Base-by-base conservation (phyloP, 30 jellyfish, hydroid and myxozoan species). In the Chrysaora quinquecirrha region DNA sequence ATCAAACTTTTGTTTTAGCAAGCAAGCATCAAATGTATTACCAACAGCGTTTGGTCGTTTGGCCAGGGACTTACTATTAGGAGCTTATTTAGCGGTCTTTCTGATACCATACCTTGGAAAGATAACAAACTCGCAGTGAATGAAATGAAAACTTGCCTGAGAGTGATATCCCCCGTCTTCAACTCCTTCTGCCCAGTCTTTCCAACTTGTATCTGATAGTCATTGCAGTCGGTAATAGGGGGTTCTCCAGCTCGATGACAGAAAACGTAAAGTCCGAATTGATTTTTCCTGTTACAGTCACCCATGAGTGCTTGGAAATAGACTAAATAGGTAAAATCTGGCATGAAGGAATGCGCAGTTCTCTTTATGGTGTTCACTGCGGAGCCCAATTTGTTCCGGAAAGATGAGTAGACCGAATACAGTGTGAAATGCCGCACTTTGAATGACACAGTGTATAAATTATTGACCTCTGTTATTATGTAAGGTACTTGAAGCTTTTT, bases 291-390 rank as follows among this genome's bases (percentile, higher is more conserved):
- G 81, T 73, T 61, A 49, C 88, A 62, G 30, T 94, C 99, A 30
- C 95, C 87, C 99, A 94, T 94, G 1, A 87, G 79, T 16, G 96
- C 99, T 60, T 88, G 89, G 35, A 87, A 94, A 76, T 72, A 75
- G 29, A 88, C 97, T 80, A 86, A 56, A 47, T 75, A 47, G 38
- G 95, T 87, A 34, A 87, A 81, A 38, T 60, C 72, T 1, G 92
- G 89, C 0, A 83, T 19, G 23, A 50, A 32, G 12, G 84, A 50
- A 0, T 78, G 25, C 2, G 92, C 96, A 30, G 24, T 73, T n/a
- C 76, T 62, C 76, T 71, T 83, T 25, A 87, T 34, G 1, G 68
- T 30, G 6, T 73, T 87, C 43, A 83, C 66, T 0, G 96, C 63
- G 1, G 89, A 28, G 30, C n/a, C 84, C 1, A 67, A 47, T 16